A percentile compares a stretch with the other conserved stretches of the same genome.
These are phyloP conservation scores for Ciconia nigra DNA, from an alignment of 2,797 vertebrate genomes.

Conservation along the genomic window DNA sequence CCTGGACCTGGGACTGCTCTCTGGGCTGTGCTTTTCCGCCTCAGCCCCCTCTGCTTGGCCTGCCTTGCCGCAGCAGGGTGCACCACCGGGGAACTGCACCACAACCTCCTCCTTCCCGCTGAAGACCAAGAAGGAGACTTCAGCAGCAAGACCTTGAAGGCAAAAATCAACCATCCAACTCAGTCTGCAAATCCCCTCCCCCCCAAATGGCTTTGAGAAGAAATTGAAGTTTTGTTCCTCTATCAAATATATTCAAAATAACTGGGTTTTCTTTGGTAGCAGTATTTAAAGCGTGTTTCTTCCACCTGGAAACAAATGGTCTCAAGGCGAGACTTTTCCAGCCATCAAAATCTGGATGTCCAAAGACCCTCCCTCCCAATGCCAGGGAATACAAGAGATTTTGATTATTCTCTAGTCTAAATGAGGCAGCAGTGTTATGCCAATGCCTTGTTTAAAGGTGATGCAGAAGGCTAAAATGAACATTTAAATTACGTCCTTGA, in stretches of 20 bases:
- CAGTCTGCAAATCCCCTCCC: neutral
- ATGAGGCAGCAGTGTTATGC: neutral
- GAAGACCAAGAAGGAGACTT: neutral
- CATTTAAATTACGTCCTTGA: constrained; percentile 18
- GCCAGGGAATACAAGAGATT: neutral
- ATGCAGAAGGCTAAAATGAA: constrained; percentile 24
- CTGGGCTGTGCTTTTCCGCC: neutral
- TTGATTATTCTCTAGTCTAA: neutral
- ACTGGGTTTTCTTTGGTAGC: neutral
- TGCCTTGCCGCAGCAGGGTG: neutral
- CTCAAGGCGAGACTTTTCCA: neutral
- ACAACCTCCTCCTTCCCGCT: neutral
- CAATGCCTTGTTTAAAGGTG: neutral
- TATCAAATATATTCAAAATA: neutral
- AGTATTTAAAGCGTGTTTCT: neutral
- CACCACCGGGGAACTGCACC: neutral
- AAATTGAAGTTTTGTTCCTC: neutral
- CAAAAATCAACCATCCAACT: neutral
- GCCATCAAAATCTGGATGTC: neutral
- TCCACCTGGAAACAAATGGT: neutral
- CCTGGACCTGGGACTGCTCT: neutral
- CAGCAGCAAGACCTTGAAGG: neutral
- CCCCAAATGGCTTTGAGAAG: neutral
- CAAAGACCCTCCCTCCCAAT: neutral
- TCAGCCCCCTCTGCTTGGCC: neutral